phyloP scores from a whole-genome alignment of 2,888 invertebrate genomes.

The Steromphala cineraria region DNA sequence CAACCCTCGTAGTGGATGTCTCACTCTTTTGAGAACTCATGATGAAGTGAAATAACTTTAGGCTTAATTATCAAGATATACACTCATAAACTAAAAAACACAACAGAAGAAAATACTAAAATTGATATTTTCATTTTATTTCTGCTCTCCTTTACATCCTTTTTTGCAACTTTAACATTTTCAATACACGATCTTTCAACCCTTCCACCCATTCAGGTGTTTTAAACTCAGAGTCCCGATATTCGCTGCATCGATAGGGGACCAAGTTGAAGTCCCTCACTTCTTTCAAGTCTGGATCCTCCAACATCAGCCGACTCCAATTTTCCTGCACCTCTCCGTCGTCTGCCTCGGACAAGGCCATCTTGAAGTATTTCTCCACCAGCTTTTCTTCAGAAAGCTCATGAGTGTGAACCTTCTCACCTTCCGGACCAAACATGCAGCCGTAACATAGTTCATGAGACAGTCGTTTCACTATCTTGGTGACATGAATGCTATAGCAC shows the following conservation, averaged over 20 bases:
- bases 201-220: not conserved
- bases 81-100: no score
- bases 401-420: not conserved
- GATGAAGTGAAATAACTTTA: no score
- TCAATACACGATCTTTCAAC: not conserved
- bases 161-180: not conserved
- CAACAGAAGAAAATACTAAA: no score
- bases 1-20: not conserved
- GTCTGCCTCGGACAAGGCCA: not conserved
- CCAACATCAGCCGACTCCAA: not conserved
- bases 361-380: slow-evolving; percentile 10
- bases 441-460: not conserved
- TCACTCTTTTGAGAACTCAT: no score
- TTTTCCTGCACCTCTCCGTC: not conserved
- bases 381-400: not conserved
- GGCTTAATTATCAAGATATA: no score
- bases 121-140: no score
- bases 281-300: not conserved
- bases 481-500: not conserved
- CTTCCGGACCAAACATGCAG: not conserved
- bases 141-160: not conserved
- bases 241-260: not conserved
- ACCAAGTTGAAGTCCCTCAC: not conserved
- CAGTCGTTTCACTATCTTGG: not conserved
- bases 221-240: slow-evolving; percentile 2